Evolutionary conservation across 2,888 invertebrate genomes (phyloP).

Genomic region (Colletes collaris): DNA sequence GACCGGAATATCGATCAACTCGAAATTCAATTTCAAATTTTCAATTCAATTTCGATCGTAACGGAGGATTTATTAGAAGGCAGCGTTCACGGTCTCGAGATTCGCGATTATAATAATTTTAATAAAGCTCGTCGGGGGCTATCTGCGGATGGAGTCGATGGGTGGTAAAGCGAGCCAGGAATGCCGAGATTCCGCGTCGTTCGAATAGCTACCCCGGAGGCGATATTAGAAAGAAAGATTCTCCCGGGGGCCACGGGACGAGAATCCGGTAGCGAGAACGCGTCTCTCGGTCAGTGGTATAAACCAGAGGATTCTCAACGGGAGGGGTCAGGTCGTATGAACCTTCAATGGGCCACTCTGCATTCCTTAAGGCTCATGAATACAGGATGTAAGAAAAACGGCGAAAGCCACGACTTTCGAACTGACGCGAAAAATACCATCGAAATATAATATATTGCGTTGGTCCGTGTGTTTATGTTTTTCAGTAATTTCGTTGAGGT

Average conservation of each 20-base stretch:
- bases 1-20: conserved; percentile 55
- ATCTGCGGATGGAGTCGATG: conserved; percentile 23
- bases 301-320: neutral
- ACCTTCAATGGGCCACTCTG: too few species aligned
- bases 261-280: neutral
- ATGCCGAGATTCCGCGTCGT: neutral
- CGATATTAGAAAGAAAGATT: neutral
- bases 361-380: too few species aligned
- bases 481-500: too few species aligned
- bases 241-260: too few species aligned
- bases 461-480: too few species aligned
- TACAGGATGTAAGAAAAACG: too few species aligned
- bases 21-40: conserved; percentile 51
- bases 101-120: conserved; percentile 77
- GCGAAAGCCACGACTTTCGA: too few species aligned
- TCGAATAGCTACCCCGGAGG: neutral
- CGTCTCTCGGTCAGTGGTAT: neutral
- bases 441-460: too few species aligned
- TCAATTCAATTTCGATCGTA: conserved; percentile 45
- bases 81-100: conserved; percentile 40
- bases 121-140: conserved; percentile 71
- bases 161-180: conserved; percentile 15
- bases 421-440: too few species aligned
- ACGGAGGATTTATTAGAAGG: conserved; percentile 55
- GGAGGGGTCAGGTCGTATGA: too few species aligned